Evolutionary conservation across 2,888 invertebrate species (phyloP).

Genomic region (Protonemura montana): DNA sequence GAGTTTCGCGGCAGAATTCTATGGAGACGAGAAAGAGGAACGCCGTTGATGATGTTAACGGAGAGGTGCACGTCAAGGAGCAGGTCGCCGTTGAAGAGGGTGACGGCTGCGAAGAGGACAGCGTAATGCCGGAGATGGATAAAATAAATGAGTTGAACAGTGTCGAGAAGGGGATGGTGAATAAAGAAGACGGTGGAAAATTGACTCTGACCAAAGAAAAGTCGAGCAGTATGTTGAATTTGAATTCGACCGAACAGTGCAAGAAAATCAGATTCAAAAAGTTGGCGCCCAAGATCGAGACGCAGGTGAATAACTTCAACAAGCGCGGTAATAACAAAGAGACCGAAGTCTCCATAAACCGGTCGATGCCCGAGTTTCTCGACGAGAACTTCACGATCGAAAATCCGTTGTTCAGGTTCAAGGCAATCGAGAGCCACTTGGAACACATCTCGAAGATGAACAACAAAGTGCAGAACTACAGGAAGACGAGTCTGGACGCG

Average conservation of each 20-base stretch:
- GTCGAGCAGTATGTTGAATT: constrained; percentile 52
- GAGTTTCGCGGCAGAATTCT: background rate
- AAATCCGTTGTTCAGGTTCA: background rate
- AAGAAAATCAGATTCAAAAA: constrained; percentile 41
- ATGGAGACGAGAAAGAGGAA: background rate
- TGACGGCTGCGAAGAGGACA: background rate
- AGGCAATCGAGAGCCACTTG: constrained; percentile 31
- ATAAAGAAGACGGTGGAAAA: background rate
- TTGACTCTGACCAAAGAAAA: constrained; percentile 51
- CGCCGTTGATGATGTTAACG: too few species aligned
- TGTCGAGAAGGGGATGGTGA: constrained; percentile 17
- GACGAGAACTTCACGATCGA: constrained; percentile 33
- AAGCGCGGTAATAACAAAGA: background rate
- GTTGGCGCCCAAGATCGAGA: constrained; percentile 14
- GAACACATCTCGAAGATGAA: constrained; percentile 31
- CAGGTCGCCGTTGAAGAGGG: background rate
- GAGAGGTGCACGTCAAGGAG: background rate
- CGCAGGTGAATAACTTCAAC: background rate
- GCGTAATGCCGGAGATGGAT: background rate
- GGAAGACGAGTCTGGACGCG: background rate
- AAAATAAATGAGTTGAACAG: constrained; percentile 12
- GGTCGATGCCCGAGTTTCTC: constrained; percentile 34
- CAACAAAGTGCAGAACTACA: constrained; percentile 19
- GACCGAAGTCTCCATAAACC: background rate
- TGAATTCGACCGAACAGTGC: constrained; percentile 49